phyloP scores from a whole-genome alignment of 2,797 vertebrate species.

The Luscinia megarhynchos region DNA sequence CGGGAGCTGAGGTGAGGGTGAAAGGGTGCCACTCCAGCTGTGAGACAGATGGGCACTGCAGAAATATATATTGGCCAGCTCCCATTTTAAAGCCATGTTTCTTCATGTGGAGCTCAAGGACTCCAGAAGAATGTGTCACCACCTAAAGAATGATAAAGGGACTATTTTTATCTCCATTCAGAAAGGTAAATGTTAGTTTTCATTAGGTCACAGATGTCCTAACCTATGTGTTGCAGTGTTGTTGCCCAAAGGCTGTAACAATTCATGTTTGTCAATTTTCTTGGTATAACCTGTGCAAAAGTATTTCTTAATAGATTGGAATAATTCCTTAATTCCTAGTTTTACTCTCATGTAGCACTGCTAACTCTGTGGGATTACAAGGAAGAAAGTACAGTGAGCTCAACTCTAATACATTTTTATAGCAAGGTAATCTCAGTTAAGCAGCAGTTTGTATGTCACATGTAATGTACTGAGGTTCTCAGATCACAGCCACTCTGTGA shows the following conservation, averaged over 20 bases:
- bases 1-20: constrained; percentile 82
- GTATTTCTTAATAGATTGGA: not conserved
- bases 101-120: constrained; percentile 82
- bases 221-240: not conserved
- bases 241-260: not conserved
- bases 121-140: constrained; percentile 76
- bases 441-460: not conserved
- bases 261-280: not conserved
- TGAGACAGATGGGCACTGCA: constrained; percentile 80
- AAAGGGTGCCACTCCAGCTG: constrained; percentile 83
- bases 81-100: constrained; percentile 79
- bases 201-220: not conserved
- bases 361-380: not conserved
- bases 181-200: not conserved
- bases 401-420: not conserved
- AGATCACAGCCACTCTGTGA: not conserved
- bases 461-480: not conserved
- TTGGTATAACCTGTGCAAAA: not conserved
- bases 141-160: constrained; percentile 65
- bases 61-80: constrained; percentile 79
- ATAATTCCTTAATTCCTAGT: not conserved
- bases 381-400: not conserved
- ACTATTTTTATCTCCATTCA: not conserved
- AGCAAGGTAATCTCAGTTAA: not conserved
- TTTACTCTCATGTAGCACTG: not conserved